These are phyloP conservation scores for Geothlypis trichas DNA, from an alignment of 2,113 vertebrate genomes.

Conservation along the genomic window DNA sequence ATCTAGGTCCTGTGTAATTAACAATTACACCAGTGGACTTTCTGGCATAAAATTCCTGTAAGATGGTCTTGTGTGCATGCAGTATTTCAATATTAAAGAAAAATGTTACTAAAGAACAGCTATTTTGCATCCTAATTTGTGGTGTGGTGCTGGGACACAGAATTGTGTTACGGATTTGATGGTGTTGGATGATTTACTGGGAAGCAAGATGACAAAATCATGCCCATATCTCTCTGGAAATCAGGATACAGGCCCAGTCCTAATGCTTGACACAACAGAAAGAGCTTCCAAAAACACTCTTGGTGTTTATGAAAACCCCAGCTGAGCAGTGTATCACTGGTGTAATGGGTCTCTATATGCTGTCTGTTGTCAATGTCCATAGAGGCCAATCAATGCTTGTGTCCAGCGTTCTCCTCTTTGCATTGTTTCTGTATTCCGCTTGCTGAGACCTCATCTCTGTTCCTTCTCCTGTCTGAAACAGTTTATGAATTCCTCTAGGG, in stretches of 20 bases:
- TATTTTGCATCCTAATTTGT: neutral
- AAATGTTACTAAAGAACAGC: neutral
- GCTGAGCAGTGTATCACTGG: fast-evolving
- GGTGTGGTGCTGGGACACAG: neutral
- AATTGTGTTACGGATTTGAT: neutral
- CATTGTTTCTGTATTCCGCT: neutral
- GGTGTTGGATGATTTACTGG: neutral
- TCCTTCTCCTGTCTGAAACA: neutral
- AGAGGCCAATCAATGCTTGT: neutral
- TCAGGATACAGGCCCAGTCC: neutral
- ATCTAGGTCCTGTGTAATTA: neutral
- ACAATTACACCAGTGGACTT: neutral
- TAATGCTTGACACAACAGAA: neutral
- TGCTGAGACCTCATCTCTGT: neutral
- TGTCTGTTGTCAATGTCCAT: neutral
- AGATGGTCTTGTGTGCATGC: neutral
- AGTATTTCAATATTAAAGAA: neutral
- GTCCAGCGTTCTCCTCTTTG: neutral
- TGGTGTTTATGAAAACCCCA: neutral
- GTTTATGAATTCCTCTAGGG: neutral
- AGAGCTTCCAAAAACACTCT: neutral
- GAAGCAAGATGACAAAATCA: neutral
- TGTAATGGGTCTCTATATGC: neutral
- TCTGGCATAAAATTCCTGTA: neutral
- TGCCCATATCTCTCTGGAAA: neutral